These are phyloP conservation scores for Gallinago undulata DNA, from an alignment of 2,113 vertebrate species.

Conservation along the genomic window DNA sequence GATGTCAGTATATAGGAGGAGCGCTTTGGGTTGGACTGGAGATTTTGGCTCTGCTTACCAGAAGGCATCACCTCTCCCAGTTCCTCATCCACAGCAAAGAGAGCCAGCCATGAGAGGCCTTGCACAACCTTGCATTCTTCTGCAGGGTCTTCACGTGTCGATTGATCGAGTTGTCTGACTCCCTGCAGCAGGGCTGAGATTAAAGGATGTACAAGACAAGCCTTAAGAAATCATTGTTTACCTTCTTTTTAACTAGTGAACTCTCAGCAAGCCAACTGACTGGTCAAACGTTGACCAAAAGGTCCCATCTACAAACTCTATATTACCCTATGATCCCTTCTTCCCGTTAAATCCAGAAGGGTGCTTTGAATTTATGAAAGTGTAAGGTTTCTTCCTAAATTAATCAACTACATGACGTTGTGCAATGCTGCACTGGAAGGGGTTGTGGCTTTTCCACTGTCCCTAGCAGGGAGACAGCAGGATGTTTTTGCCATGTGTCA, in stretches of 20 bases:
- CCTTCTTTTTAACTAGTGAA: not conserved
- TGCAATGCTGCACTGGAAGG: not conserved
- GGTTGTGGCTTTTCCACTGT: not conserved
- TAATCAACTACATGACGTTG: not conserved
- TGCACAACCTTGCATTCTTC: not conserved
- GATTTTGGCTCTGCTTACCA: not conserved
- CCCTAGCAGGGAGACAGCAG: not conserved
- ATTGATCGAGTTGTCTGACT: not conserved
- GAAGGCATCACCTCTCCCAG: not conserved
- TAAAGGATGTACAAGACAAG: not conserved
- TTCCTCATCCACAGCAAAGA: not conserved
- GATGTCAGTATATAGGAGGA: accelerated
- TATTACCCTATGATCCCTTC: not conserved
- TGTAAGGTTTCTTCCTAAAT: not conserved
- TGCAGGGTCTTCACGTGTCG: not conserved
- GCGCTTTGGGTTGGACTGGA: not conserved
- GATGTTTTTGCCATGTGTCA: not conserved
- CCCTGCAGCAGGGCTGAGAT: not conserved
- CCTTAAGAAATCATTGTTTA: not conserved
- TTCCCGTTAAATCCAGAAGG: not conserved
- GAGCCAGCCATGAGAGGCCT: accelerated
- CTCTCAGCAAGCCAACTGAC: not conserved
- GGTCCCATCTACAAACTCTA: not conserved
- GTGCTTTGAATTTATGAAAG: not conserved
- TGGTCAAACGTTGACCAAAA: not conserved